Base-by-base conservation (phyloP, 1,140 invertebrate species). In the Tribolium madens region DNA sequence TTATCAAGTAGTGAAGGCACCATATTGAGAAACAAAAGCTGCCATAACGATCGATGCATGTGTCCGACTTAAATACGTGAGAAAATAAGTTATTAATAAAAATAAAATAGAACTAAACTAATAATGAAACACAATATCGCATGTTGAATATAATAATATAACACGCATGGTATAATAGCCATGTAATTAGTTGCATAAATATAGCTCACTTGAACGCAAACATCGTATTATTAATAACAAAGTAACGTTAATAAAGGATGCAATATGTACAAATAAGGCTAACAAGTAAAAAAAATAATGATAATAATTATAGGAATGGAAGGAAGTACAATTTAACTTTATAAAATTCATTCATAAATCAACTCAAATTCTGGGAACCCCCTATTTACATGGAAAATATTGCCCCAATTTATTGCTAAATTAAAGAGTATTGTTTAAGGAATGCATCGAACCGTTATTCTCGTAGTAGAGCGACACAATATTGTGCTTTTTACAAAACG, bases 401-500 rank as follows among this genome's bases (percentile, higher is more conserved):
- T 57, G 17, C 17, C 52, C 14, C 52, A n/a, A 18, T n/a, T 68
- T 33, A 64, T 64, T 18, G 36, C 21, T 36, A 26, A 31, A 26
- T 47, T 9, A 68, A 31, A 60, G 26, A 48, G 33, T 46, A 72
- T 71, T 71, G 50, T 68, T 75, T 17, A 50, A 15, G 13, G 15
- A 12, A 75, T 77, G 80, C 12, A 77, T 46, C 48, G 76, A 76
- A 75, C 81, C 78, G 50, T 78, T 82, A 77, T 88, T 88, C 75
- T 90, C 89, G 79, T 90, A 91, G 80, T 90, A 90, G 15, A 91
- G 83, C 2, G 90, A 91, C 13, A 93, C 91, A 71, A 94, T 92
- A 50, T 91, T 91, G 85, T 94, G 91, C 81, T 94, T 93, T 83
- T 93, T 93, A 87, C 92, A 93, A 81, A 94, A 94, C 0, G 92